Evolutionary conservation across 1,140 invertebrate genomes (phyloP).

Genomic region (Eciton burchellii): DNA sequence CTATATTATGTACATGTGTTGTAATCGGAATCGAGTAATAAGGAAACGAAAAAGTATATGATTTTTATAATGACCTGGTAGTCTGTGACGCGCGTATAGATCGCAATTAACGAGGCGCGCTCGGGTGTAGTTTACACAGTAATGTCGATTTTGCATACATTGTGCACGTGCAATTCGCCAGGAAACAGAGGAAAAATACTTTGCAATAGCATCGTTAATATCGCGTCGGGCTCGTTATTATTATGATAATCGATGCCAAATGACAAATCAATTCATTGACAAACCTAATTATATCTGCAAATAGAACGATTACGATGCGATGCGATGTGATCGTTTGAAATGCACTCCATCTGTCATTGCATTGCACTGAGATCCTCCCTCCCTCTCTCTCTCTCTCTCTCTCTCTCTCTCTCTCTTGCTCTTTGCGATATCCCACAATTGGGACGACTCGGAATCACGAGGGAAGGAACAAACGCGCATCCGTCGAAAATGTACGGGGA

Average conservation of each 20-base stretch:
- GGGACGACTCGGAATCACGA: not conserved
- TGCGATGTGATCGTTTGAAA: constrained; percentile 43
- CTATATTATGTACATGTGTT: too few relatives aligned
- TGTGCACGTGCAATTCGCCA: constrained; percentile 24
- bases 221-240: not conserved
- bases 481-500: not conserved
- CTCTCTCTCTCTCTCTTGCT: too few relatives aligned
- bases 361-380: not conserved
- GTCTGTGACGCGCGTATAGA: constrained; percentile 23
- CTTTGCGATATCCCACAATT: not conserved
- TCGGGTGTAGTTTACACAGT: constrained; percentile 47
- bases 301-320: constrained; percentile 57
- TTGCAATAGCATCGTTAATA: not conserved
- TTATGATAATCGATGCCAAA: not conserved
- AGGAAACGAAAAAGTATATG: constrained; percentile 5
- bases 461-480: not conserved
- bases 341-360: not conserved
- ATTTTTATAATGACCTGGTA: constrained; percentile 24
- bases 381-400: too few relatives aligned
- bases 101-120: constrained; percentile 52
- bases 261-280: constrained; percentile 71
- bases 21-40: not conserved
- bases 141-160: constrained; percentile 61
- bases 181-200: constrained; percentile 42
- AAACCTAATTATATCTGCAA: constrained; percentile 61